phyloP scores from a whole-genome alignment of 2,797 vertebrate genomes.

The Ceryle rudis region DNA sequence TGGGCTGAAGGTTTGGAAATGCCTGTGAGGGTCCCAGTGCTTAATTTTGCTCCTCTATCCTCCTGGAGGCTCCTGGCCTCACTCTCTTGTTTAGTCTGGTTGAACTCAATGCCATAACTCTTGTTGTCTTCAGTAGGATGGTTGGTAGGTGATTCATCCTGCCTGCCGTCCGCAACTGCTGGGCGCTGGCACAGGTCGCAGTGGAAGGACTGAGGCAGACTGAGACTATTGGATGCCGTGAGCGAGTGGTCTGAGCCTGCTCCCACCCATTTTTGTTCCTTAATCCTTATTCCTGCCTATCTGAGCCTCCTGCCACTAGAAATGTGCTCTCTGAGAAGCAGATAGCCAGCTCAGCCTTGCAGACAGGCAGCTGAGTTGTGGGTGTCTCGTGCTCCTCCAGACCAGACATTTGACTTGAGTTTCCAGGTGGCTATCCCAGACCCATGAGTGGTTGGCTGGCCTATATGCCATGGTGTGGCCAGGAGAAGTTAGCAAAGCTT shows the following conservation, averaged over 20 bases:
- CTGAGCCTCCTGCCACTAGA: background rate
- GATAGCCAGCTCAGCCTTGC: background rate
- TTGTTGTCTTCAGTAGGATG: background rate
- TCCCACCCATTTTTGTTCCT: background rate
- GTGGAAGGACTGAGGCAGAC: slow-evolving; percentile 16
- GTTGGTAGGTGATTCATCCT: slow-evolving; percentile 19
- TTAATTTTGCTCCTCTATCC: background rate
- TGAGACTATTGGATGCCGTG: background rate
- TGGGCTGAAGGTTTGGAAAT: background rate
- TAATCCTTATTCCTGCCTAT: background rate
- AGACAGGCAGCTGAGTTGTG: background rate
- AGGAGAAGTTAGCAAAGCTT: background rate
- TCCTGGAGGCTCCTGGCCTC: background rate
- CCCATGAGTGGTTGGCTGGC: accelerated
- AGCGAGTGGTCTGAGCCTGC: background rate
- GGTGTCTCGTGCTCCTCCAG: background rate
- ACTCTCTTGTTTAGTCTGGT: slow-evolving; percentile 24
- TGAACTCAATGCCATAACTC: background rate
- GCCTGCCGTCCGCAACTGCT: background rate
- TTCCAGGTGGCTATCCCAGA: background rate
- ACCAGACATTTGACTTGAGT: background rate
- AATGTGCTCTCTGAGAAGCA: background rate
- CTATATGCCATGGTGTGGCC: background rate
- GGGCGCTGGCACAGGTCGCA: background rate
- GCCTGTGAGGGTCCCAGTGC: background rate